Conservation (phyloP, 1,140 invertebrate genomes). For the Nymphalis io region DNA sequence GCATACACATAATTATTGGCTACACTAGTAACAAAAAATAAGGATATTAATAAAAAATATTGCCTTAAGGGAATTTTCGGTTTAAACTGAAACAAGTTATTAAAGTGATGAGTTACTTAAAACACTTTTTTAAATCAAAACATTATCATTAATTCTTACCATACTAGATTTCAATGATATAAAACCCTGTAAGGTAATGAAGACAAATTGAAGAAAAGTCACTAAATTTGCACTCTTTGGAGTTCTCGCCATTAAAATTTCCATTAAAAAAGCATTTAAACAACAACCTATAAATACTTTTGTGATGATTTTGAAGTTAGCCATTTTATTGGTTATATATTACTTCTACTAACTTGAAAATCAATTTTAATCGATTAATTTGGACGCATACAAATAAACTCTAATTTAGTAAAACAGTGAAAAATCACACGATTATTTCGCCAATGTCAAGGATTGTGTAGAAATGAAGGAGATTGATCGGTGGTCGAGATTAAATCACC, state of each 20-base stretch:
- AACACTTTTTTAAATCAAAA: slow-evolving; percentile 7
- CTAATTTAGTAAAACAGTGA: too few species aligned
- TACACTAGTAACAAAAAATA: slow-evolving; percentile 73
- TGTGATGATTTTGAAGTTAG: slow-evolving; percentile 40
- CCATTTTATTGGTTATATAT: slow-evolving; percentile 43
- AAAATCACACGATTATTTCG: too few species aligned
- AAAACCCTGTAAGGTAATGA: slow-evolving; percentile 62
- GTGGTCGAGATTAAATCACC: too few species aligned
- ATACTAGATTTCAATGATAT: slow-evolving; percentile 55
- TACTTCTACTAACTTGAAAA: not conserved
- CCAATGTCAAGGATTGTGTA: too few species aligned
- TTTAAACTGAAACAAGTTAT: slow-evolving; percentile 59
- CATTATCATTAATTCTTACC: slow-evolving; percentile 48
- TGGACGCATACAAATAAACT: slow-evolving; percentile 4
- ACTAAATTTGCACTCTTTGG: slow-evolving; percentile 65
- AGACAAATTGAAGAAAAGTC: slow-evolving; percentile 68
- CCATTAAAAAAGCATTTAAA: slow-evolving; percentile 69
- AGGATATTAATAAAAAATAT: slow-evolving; percentile 61
- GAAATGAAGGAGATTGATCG: too few species aligned
- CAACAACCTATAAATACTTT: slow-evolving; percentile 70
- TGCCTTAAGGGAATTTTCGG: slow-evolving; percentile 68
- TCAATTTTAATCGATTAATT: not conserved
- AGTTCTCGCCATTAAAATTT: slow-evolving; percentile 65
- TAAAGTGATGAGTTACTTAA: not conserved
- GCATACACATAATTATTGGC: slow-evolving; percentile 76